phyloP scores from a whole-genome alignment of 2,888 invertebrate genomes.

The Pherbina coryleti region DNA sequence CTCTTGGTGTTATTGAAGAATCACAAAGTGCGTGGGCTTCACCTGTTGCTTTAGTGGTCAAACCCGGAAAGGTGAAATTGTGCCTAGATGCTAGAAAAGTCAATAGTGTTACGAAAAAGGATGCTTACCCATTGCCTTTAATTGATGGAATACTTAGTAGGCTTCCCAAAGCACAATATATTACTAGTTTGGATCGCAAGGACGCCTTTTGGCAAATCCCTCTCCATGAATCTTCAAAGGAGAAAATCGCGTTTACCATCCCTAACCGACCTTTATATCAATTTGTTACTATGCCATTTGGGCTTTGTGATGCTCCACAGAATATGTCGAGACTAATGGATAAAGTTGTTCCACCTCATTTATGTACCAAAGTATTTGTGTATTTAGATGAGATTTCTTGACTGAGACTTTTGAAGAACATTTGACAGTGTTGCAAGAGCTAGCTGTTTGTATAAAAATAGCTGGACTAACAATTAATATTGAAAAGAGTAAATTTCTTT shows the following conservation, averaged over 20 bases:
- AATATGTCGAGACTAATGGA: conserved; percentile 28
- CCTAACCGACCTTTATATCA: not conserved
- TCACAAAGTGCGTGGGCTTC: conserved; percentile 31
- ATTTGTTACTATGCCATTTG: no score
- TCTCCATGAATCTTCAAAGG: not conserved
- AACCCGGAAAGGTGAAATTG: conserved; percentile 31
- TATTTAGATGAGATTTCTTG: conserved; percentile 28
- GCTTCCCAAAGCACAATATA: not conserved
- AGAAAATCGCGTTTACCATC: not conserved
- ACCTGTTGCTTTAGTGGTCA: conserved; percentile 19
- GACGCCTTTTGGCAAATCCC: conserved; percentile 19
- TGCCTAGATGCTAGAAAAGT: conserved; percentile 29
- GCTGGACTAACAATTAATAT: not conserved
- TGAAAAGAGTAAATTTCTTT: no score
- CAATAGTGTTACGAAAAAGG: conserved; percentile 21
- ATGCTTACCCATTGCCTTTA: conserved; percentile 35
- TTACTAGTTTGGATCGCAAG: not conserved
- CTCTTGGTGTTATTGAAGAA: conserved; percentile 31
- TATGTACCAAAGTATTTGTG: conserved; percentile 13
- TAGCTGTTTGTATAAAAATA: not conserved
- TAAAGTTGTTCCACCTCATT: conserved; percentile 14
- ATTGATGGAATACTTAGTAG: conserved; percentile 3
- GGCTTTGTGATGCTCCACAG: no score
- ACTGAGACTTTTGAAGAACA: conserved; percentile 33
- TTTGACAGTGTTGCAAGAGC: conserved; percentile 18